These are phyloP conservation scores for Solenopsis invicta DNA, from an alignment of 1,140 invertebrate genomes.

Conservation along the genomic window DNA sequence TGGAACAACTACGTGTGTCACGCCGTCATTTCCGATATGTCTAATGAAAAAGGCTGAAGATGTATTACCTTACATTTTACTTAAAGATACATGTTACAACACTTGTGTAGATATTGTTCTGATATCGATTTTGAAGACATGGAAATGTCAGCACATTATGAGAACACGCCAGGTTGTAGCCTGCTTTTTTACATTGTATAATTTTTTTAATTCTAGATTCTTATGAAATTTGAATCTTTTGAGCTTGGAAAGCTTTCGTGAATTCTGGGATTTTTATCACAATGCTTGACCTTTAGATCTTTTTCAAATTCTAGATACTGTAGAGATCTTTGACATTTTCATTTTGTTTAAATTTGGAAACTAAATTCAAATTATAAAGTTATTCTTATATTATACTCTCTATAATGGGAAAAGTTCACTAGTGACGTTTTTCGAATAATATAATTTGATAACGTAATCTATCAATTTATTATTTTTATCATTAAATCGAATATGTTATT, in stretches of 20 bases:
- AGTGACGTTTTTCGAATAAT: neutral
- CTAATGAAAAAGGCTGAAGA: slow-evolving; percentile 5
- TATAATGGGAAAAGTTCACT: neutral
- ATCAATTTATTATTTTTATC: neutral
- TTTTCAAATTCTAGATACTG: neutral
- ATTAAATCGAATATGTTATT: neutral
- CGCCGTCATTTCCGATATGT: neutral
- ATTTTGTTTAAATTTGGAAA: neutral
- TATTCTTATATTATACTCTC: no score
- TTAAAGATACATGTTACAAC: slow-evolving; percentile 10
- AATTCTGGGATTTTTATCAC: neutral
- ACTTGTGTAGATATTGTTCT: slow-evolving; percentile 27
- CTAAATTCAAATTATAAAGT: neutral
- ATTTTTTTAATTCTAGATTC: neutral
- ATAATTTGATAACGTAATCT: neutral
- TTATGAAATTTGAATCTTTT: neutral
- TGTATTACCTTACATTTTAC: slow-evolving; percentile 9
- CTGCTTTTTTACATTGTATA: neutral
- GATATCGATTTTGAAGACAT: neutral
- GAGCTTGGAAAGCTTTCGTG: neutral
- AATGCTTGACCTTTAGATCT: neutral
- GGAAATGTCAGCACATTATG: neutral
- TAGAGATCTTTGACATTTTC: neutral
- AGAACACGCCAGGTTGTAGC: neutral
- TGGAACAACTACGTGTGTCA: slow-evolving; percentile 10